Evolutionary conservation across 2,113 vertebrate species (phyloP), one percentile per base, ranked within the genome.

Genomic region (Micronisus gabar): DNA sequence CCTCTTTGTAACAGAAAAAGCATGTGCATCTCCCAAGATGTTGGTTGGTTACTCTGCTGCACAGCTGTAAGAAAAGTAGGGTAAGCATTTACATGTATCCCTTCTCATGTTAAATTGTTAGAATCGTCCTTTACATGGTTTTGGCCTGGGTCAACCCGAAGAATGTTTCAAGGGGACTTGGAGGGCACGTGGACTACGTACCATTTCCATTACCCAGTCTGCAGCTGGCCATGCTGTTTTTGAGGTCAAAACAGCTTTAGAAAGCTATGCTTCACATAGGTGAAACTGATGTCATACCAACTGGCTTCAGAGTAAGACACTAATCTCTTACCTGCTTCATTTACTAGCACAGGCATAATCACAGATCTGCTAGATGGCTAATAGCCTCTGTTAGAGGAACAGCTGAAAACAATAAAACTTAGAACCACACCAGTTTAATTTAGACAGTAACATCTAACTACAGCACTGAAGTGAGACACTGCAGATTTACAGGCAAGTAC

Each of bases 11-110:
- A 84, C 30, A 92, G 30, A 43, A 73, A 52, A 70, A 9, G 1
- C 29, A 70, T 0, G 0, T 6, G 47, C 63, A 36, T 9, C 18
- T 84, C 59, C 16, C 10, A 47, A 12, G 36, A 66, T 4, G 12
- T 4, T 48, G 48, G 32, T 1, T n/a, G 14, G 34, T 40, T 70
- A 68, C 48, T 56, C 20, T 21, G 34, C 68, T 90, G 73, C 55
- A 61, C 20, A 81, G 45, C n/a, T 84, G 0, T 13, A 83, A 5
- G 5, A 78, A 47, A 0, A 34, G 29, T 6, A 68, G 15, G 11
- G 22, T 23, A 41, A 71, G 40, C 29, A 50, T 41, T 63, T 36
- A 34, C 18, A 34, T 2, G 19, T 5, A 71, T 23, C 21, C 11
- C 26, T 74, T 52, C 13, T 26, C 79, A 56, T 0, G 0, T 34